Percentiles rank a stretch among this genome's conserved stretches.
Evolutionary conservation across 37 sponge, comb jelly and placozoan species (phyloP).

Genomic region (Aphrocallistes beatrix): DNA sequence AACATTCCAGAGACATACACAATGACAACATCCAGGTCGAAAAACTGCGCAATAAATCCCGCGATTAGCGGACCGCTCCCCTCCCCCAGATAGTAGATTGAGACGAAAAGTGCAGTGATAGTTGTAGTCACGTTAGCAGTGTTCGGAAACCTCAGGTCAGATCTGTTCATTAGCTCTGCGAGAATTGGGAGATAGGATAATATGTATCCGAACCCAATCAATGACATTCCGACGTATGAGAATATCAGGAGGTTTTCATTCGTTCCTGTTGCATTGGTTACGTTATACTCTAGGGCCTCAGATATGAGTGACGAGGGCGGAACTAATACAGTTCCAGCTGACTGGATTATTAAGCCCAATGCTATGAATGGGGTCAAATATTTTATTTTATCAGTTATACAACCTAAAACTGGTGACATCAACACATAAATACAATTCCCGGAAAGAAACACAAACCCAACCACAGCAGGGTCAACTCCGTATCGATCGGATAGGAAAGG

Average conservation of each 20-base stretch:
- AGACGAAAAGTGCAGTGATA: neutral
- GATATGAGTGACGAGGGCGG: neutral
- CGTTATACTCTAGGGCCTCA: neutral
- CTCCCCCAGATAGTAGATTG: conserved; percentile 2
- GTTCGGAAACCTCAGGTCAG: neutral
- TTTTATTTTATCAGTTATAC: neutral
- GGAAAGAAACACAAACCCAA: neutral
- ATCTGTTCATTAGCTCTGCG: neutral
- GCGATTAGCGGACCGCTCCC: neutral
- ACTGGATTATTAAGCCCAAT: neutral
- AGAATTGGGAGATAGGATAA: neutral
- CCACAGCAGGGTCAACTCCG: neutral
- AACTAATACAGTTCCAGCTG: neutral
- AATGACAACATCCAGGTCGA: neutral
- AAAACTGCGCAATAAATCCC: neutral
- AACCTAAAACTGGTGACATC: neutral
- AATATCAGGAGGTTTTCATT: neutral
- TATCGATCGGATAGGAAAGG: neutral
- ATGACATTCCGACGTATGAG: neutral
- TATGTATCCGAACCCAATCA: neutral
- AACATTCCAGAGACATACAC: neutral
- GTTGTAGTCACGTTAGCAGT: conserved; percentile 8
- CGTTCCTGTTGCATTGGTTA: neutral
- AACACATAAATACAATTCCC: neutral
- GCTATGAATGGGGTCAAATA: neutral